Base-by-base conservation (phyloP, 2,888 invertebrate species). In the Serrognathus titanus region DNA sequence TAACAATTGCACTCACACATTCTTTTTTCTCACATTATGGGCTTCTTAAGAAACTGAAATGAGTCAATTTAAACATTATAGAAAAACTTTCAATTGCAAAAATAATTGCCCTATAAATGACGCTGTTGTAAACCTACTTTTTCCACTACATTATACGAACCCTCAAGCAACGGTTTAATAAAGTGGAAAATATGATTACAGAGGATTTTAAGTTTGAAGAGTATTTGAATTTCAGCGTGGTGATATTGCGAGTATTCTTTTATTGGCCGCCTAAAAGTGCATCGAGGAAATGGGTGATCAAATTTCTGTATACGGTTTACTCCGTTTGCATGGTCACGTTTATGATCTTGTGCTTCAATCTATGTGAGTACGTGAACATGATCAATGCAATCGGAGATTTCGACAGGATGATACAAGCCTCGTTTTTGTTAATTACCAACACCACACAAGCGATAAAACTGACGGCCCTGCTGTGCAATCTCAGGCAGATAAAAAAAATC, bases 311-410 rank as follows among this genome's bases (percentile, higher is more conserved):
- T 24, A 13, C 11, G 7, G 16, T 58, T 6, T 56, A 56, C 43
- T 43, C 48, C 1, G 11, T 40, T 8, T 3, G 53, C n/a, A 51
- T 63, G 31, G 39, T 62, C 2, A 64, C 64, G 47, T 48, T 63
- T 36, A 62, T 63, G 31, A 57, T 68, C 79, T 79, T 80, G 1
- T 75, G 74, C 3, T 82, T 79, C 64, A 64, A 81, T 1, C 65
- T 80, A 11, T 78, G 78, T 24, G 82, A 83, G 73, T 67, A 79
- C 0, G 75, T 80, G 2, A 81, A 82, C 63, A 63, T 83, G 49
- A 74, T 73, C 53, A 64, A 75, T 35, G 79, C 80, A 9, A 80
- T 81, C 24, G 69, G 67, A 7, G 63, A 73, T 59, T 55, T 73
- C 38, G 66, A 68, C 50, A 62, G 67, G 52, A 60, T 73, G 57